Evolutionary conservation across 2,113 vertebrate species (phyloP), one percentile per base, ranked within the genome.

Genomic region (Sebastes fasciatus): DNA sequence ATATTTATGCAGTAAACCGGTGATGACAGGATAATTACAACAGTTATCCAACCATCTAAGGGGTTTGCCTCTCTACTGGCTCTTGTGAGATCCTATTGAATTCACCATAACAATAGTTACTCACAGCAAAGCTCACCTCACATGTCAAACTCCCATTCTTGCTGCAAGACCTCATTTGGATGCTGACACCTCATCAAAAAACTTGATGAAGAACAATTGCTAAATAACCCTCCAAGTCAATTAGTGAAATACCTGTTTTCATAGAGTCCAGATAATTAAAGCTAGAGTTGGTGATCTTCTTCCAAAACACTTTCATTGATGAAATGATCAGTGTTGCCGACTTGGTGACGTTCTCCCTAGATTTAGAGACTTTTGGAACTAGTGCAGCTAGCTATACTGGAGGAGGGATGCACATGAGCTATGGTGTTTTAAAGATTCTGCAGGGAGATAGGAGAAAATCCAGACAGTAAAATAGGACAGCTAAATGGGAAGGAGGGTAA

Each of bases 111-210:
- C 21, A 60, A 60, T 54, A 34, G 34, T 34, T 12, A 34, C 40
- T 62, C 67, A 66, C 42, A 14, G 57, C 17, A 40, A 57, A 63
- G 52, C 62, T 74, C 49, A 55, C 42, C 61, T 86, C 51, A 63
- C 68, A 45, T 43, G 63, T 82, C 81, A 77, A 65, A 83, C 61
- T 71, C 70, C 55, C 48, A 58, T 77, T 86, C 69, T 69, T 43
- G 8, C 66, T 72, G 42, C 52, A 62, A 60, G 70, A 77, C 65
- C 77, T 77, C 71, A 75, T 86, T 89, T 85, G 80, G 83, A 88
- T 79, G 70, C 61, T 74, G 85, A 88, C 79, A 80, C 80, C 60
- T 77, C 87, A 89, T 89, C 74, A 88, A 77, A 87, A 51, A 58
- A 75, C 74, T 45, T 46, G 46, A 77, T 74, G 51, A 82, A 82